These are phyloP conservation scores for Spea hammondii DNA, from an alignment of 2,797 vertebrate genomes.

Conservation along the genomic window DNA sequence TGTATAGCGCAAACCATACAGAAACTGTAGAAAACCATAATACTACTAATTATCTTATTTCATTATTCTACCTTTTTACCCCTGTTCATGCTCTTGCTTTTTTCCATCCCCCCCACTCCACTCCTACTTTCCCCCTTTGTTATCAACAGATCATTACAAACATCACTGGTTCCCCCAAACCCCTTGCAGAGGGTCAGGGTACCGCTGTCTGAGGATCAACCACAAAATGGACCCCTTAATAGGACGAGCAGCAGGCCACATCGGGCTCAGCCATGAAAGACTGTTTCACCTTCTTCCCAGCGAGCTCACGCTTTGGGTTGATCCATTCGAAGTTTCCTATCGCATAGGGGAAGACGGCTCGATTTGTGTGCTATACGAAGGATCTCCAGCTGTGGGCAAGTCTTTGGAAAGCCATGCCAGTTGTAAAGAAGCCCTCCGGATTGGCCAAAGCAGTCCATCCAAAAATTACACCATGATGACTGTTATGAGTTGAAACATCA, in stretches of 20 bases:
- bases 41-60: not conserved
- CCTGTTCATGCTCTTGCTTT: not conserved
- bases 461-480: conserved; percentile 69
- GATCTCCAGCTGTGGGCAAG: conserved; percentile 53
- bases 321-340: conserved; percentile 76
- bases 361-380: conserved; percentile 73
- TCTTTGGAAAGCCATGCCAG: conserved; percentile 58
- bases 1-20: too few relatives aligned
- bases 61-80: conserved; percentile 8
- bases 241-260: conserved; percentile 66
- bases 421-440: conserved; percentile 68
- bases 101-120: conserved; percentile 3
- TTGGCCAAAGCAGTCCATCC: conserved; percentile 63
- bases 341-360: conserved; percentile 76
- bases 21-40: too few relatives aligned
- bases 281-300: conserved; percentile 73
- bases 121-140: conserved; percentile 44
- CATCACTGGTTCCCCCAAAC: conserved; percentile 74
- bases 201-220: conserved; percentile 76
- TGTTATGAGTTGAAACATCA: conserved; percentile 64
- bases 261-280: conserved; percentile 68
- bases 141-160: conserved; percentile 66
- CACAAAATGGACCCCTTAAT: conserved; percentile 76
- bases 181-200: conserved; percentile 72
- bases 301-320: conserved; percentile 75